These are phyloP conservation scores for Falcaria lacertinaria DNA, from an alignment of 2,888 invertebrate genomes.

Conservation along the genomic window DNA sequence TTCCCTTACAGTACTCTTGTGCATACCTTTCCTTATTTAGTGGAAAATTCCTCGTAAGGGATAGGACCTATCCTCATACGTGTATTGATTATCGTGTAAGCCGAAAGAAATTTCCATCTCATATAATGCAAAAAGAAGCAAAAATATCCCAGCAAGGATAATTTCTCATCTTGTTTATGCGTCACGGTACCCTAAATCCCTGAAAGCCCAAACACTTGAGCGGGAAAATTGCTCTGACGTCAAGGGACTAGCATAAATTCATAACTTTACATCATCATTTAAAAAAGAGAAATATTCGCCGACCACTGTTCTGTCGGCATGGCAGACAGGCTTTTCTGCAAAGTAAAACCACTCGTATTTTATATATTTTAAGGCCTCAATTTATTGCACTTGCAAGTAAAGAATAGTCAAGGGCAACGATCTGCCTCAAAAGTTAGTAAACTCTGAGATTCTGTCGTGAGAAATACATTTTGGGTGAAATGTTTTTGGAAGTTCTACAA, in stretches of 20 bases:
- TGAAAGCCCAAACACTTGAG: constrained; percentile 47
- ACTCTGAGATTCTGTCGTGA: not conserved
- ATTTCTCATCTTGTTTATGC: constrained; percentile 7
- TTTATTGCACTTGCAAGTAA: constrained; percentile 2
- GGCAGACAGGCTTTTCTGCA: constrained; percentile 12
- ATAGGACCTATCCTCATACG: not conserved
- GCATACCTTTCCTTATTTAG: too few relatives aligned
- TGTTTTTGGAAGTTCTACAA: not conserved
- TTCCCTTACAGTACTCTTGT: too few relatives aligned
- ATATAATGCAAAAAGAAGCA: not conserved
- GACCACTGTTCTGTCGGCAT: constrained; percentile 16
- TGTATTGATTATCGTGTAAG: not conserved
- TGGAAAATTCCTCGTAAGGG: too few relatives aligned
- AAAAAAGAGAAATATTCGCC: constrained; percentile 42
- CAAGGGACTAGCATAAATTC: constrained; percentile 54
- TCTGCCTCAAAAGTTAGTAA: not conserved
- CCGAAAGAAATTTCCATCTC: not conserved
- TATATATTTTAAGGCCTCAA: constrained; percentile 8
- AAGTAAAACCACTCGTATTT: constrained; percentile 12
- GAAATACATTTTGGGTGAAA: not conserved
- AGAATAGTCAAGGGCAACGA: not conserved
- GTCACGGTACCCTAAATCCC: constrained; percentile 23
- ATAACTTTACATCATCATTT: constrained; percentile 65
- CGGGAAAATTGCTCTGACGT: constrained; percentile 54
- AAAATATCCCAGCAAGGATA: constrained; percentile 3